Base-by-base conservation (phyloP, 1,140 invertebrate genomes). In the Calephelis virginiensis region DNA sequence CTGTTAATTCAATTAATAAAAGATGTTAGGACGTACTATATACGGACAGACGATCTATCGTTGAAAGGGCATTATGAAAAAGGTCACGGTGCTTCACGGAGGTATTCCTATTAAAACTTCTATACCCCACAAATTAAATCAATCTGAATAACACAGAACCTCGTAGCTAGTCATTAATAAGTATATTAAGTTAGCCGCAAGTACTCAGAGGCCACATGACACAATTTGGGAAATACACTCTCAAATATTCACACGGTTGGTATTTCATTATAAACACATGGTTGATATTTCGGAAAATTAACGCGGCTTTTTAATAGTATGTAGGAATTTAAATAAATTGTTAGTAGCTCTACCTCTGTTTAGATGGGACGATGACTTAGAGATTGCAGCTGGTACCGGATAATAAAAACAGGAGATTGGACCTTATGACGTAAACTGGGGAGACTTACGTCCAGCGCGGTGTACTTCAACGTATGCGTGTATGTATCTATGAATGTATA, bases 181-280 rank as follows among this genome's bases (percentile, higher is more conserved):
- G 17, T 38, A 56, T 37, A 56, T 50, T 50, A 50, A 50, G 49
- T 50, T 47, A 45, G 49, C 49, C 53, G 50, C 49, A 50, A 50
- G 49, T 50, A 50, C 49, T 50, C n/a, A 17, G 49, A 50, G 49
- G 49, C 48, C 48, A 50, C 49, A 50, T 50, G 49, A 50, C 49
- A 50, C 49, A 43, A 43, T 43, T 43, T 50, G 49, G n/a, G 49
- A 50, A 50, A 50, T 50, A 50, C 13, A 50, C 49, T 50, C 49
- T 50, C 49, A 50, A 50, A 50, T 50, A 50, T 50, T 50, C n/a
- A 49, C 49, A 9, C 7, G 49, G 49, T 50, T 50, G 49, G 49
- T 7, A 13, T 49, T 12, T 50, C 14, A 17, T 9, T 50, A 14
- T 50, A 17, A 17, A 17, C 49, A 50, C 8, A 50, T n/a, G 13